A percentile compares a stretch with the other conserved stretches of the same genome.
Evolutionary conservation across 2,113 vertebrate species (phyloP).

Genomic region (Chrysemys picta): DNA sequence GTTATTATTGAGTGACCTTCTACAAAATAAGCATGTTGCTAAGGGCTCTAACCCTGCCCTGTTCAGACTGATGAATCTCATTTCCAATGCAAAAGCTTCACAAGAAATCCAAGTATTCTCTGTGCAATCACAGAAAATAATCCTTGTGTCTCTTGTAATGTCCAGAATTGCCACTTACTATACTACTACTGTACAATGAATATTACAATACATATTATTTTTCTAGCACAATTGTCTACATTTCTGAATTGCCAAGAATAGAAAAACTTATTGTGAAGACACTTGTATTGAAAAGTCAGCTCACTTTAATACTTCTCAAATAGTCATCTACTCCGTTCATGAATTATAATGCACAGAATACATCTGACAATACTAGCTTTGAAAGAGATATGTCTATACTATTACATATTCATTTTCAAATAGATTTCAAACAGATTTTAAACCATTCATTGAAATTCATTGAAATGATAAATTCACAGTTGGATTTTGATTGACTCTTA

Average conservation of each 20-base stretch:
- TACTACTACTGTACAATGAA: constrained; percentile 86
- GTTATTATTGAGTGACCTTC: constrained; percentile 94
- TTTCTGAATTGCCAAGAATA: constrained; percentile 86
- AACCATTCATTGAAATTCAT: constrained; percentile 88
- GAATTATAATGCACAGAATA: constrained; percentile 90
- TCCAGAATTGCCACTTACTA: constrained; percentile 89
- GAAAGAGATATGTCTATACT: constrained; percentile 85
- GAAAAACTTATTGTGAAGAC: constrained; percentile 88
- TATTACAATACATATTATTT: constrained; percentile 90
- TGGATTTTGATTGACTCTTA: constrained; percentile 87
- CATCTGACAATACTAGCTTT: constrained; percentile 84
- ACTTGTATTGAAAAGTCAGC: constrained; percentile 89
- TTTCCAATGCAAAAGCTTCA: constrained; percentile 89
- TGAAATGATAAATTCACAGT: constrained; percentile 86
- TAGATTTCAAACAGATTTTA: constrained; percentile 89
- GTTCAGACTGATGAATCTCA: constrained; percentile 86
- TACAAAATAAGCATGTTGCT: constrained; percentile 91
- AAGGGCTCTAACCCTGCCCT: constrained; percentile 85
- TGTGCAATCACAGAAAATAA: constrained; percentile 92
- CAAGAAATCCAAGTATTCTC: constrained; percentile 91
- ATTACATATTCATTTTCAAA: constrained; percentile 89
- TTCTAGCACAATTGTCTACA: constrained; percentile 86
- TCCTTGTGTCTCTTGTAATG: constrained; percentile 89
- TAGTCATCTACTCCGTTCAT: constrained; percentile 87
- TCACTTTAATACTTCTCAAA: constrained; percentile 93